phyloP scores from a whole-genome alignment of 2,888 invertebrate species.

The Gastrophysa polygoni region DNA sequence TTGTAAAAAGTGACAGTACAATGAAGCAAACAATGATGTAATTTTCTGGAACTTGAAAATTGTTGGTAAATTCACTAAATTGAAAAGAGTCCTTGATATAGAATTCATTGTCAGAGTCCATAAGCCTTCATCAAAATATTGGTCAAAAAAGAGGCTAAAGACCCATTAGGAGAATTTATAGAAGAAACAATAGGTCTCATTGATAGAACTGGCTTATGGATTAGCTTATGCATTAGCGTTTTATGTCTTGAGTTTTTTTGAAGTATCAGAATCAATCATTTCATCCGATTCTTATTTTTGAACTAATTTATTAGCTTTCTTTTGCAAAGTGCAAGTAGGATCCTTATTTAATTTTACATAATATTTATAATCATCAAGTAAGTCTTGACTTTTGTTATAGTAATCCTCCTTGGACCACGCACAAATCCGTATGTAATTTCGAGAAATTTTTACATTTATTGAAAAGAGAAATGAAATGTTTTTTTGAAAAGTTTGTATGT shows the following conservation, averaged over 20 bases:
- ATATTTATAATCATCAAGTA: constrained; percentile 10
- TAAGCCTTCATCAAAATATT: neutral
- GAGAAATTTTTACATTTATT: constrained; percentile 16
- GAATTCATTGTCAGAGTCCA: constrained; percentile 5
- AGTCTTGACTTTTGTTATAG: neutral
- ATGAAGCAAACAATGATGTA: neutral
- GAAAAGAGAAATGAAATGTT: constrained; percentile 3
- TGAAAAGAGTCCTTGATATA: constrained; percentile 6
- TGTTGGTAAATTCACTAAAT: neutral
- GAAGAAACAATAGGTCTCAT: constrained; percentile 14
- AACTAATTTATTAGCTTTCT: constrained; percentile 11
- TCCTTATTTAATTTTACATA: constrained; percentile 2
- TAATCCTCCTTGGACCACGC: constrained; percentile 19
- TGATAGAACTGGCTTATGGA: constrained; percentile 3
- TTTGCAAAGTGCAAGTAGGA: constrained; percentile 14
- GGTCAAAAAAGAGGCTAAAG: constrained; percentile 1
- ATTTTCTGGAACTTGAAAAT: neutral
- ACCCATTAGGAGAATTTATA: constrained; percentile 8
- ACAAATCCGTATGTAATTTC: constrained; percentile 17
- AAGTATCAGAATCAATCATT: constrained; percentile 1
- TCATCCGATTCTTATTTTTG: neutral
- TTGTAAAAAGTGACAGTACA: constrained; percentile 9
- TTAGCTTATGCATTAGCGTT: constrained; percentile 11
- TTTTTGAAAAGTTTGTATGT: neutral
- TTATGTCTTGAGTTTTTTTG: constrained; percentile 9